phyloP scores from a whole-genome alignment of 2,113 vertebrate genomes.

The Tiliqua scincoides region DNA sequence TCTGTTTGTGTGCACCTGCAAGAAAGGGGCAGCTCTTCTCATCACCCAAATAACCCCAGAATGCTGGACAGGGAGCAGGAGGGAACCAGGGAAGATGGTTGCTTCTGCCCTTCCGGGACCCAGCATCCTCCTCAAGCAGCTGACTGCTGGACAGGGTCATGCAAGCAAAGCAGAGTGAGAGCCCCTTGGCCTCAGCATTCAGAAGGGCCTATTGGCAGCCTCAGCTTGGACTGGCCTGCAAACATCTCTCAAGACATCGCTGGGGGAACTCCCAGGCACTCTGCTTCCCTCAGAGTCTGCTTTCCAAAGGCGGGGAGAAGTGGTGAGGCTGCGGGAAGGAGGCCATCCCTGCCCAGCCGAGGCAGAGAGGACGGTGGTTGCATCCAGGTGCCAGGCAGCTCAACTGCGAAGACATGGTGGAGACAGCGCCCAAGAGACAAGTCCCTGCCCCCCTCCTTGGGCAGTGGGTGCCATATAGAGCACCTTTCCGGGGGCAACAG shows the following conservation, averaged over 20 bases:
- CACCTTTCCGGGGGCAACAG: too few relatives aligned
- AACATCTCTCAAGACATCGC: conserved; percentile 50
- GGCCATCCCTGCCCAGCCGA: not conserved
- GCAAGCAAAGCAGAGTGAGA: too few relatives aligned
- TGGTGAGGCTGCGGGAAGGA: not conserved
- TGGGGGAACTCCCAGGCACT: not conserved
- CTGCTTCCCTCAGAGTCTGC: conserved; percentile 6
- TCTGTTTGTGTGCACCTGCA: too few relatives aligned
- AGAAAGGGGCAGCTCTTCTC: too few relatives aligned
- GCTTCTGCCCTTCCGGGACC: too few relatives aligned
- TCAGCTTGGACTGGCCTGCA: conserved; percentile 17
- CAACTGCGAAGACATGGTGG: too few relatives aligned
- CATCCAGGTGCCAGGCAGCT: conserved; percentile 13
- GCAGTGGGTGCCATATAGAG: not conserved
- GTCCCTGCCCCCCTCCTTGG: not conserved
- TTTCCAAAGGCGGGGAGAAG: not conserved
- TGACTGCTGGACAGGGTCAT: too few relatives aligned
- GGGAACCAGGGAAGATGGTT: too few relatives aligned
- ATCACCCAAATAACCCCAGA: too few relatives aligned
- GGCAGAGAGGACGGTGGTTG: not conserved
- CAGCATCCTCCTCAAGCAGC: too few relatives aligned
- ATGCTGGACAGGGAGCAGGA: too few relatives aligned
- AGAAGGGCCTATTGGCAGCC: conserved; percentile 9
- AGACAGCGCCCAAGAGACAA: too few relatives aligned
- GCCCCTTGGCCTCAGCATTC: not conserved